A percentile compares a stretch with the other conserved stretches of the same genome.
These are phyloP conservation scores for Tychaedon coryphoeus DNA, from an alignment of 2,113 vertebrate genomes.

Conservation along the genomic window DNA sequence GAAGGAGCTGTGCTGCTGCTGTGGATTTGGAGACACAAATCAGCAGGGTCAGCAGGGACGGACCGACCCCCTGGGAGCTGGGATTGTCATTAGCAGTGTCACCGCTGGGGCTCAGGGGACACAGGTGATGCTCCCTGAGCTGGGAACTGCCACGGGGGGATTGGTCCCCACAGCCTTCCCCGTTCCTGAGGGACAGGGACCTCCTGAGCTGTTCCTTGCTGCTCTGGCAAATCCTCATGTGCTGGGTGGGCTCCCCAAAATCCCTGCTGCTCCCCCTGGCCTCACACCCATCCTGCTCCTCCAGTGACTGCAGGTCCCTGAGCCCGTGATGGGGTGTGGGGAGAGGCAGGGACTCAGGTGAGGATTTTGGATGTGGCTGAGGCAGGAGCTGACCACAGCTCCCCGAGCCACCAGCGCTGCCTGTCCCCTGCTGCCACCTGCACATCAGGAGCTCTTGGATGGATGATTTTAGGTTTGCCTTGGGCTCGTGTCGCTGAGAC, in stretches of 20 bases:
- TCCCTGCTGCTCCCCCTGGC: background rate
- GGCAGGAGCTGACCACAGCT: background rate
- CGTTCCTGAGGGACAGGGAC: rapidly evolving
- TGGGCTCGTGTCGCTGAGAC: background rate
- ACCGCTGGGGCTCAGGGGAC: background rate
- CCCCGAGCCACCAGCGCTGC: background rate
- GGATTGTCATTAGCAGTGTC: background rate
- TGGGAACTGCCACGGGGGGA: background rate
- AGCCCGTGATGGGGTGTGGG: rapidly evolving
- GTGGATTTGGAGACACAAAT: background rate
- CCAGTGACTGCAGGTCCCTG: background rate
- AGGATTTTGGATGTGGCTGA: background rate
- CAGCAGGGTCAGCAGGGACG: background rate
- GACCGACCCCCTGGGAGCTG: background rate
- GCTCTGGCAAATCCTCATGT: background rate
- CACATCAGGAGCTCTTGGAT: background rate
- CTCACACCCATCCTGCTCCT: background rate
- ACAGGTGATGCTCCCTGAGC: background rate
- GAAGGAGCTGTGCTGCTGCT: background rate
- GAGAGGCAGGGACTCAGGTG: background rate
- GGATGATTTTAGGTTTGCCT: background rate
- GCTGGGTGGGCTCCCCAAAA: background rate
- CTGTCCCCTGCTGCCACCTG: background rate
- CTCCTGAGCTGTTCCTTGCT: background rate
- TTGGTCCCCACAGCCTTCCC: background rate